Base-by-base conservation (phyloP, 2,888 invertebrate species). In the Ophonus ardosiacus region DNA sequence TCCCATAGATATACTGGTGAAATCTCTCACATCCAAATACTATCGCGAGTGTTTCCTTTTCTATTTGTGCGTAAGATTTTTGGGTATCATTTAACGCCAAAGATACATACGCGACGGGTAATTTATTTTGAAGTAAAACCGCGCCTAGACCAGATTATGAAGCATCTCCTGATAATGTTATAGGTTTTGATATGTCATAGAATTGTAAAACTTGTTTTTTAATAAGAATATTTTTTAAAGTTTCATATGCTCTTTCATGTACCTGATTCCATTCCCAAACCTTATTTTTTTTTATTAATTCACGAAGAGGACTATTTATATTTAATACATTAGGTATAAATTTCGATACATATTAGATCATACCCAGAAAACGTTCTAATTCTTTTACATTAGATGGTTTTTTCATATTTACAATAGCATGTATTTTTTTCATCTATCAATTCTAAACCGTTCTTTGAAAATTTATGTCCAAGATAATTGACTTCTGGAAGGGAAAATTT, bases 51-150 rank as follows among this genome's bases (percentile, higher is more conserved):
- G 87, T 78, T 86, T 89, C 89, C 82, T 89, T 88, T 85, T 88
- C 88, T n/a, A 88, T 88, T 85, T 88, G 87, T 7, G 86, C 84
- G 61, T 86, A 88, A 15, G 80, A 84, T 38, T 85, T 40, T 85
- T 88, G 87, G 6, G 85, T 85, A 13, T 56, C 43, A 6, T 85
- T 88, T 40, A 88, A 68, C 15, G 86, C 74, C 65, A 86, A 86
- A 7, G 88, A 89, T 4, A 87, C 88, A 87, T 87, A 89, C 5
- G 86, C 87, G 18, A 88, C 84, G 10, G 89, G 88, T 68, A 86
- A 71, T 10, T 86, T 86, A 38, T 89, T 79, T 84, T 87, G 87
- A 10, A 88, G 40, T 61, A 89, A 84, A 17, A 86, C 87, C 24
- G 87, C 86, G n/a, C 88, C 89, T 57, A 88, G 18, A 7, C 87